Evolutionary conservation across 2,888 invertebrate species (phyloP).

Genomic region (Protonemura montana): DNA sequence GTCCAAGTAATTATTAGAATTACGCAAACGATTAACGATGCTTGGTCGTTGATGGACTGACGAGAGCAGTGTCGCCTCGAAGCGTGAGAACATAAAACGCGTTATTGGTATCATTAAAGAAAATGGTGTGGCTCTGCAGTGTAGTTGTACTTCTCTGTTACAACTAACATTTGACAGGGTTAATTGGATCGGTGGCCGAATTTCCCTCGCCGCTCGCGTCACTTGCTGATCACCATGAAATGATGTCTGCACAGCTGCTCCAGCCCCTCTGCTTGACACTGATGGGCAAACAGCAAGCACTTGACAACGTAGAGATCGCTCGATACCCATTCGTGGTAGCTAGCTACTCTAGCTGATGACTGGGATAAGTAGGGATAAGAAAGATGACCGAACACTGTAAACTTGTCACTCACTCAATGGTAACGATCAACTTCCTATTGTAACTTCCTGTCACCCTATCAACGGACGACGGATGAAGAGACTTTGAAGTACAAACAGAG

Average conservation of each 20-base stretch:
- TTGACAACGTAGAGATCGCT: neutral
- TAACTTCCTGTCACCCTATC: conserved; percentile 12
- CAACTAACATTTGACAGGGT: conserved; percentile 7
- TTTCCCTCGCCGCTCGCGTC: neutral
- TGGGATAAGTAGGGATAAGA: no score
- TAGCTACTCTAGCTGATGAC: neutral
- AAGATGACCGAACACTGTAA: neutral
- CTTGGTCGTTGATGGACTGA: neutral
- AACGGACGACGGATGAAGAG: neutral
- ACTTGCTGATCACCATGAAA: neutral
- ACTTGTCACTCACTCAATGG: neutral
- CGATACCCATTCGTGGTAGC: neutral
- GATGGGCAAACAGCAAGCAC: neutral
- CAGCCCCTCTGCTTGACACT: neutral
- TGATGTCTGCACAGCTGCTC: neutral
- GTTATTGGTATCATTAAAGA: neutral
- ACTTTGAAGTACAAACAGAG: neutral
- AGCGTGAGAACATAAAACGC: conserved; percentile 12
- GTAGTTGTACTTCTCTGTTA: neutral
- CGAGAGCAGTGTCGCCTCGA: neutral
- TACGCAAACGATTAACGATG: conserved; percentile 7
- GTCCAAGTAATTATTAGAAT: neutral
- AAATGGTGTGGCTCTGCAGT: neutral
- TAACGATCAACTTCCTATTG: neutral
- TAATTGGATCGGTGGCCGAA: neutral